These are phyloP conservation scores for Homarus americanus DNA, from an alignment of 1,140 invertebrate species.

Conservation along the genomic window DNA sequence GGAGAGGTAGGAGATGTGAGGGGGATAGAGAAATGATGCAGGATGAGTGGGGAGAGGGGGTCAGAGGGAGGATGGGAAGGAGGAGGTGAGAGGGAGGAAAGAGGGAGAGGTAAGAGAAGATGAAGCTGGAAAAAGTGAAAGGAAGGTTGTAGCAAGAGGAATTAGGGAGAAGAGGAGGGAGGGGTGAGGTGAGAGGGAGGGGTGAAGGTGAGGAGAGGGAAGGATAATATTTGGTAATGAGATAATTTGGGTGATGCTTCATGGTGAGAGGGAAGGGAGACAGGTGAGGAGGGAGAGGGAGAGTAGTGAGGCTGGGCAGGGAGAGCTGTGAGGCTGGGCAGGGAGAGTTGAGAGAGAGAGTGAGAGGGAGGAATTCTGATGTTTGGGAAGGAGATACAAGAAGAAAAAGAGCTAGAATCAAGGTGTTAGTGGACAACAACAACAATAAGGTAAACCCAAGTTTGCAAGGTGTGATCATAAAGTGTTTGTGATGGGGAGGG, in stretches of 20 bases:
- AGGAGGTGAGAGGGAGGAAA: neutral
- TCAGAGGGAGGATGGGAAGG: neutral
- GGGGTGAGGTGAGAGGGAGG: neutral
- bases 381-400: neutral
- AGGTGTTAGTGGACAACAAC: too few relatives aligned
- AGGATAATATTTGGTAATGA: too few relatives aligned
- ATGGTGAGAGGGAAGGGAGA: neutral
- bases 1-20: neutral
- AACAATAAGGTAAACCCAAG: too few relatives aligned
- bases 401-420: too few relatives aligned
- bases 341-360: neutral
- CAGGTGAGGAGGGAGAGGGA: neutral
- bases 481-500: too few relatives aligned
- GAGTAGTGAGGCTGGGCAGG: too few relatives aligned
- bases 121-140: too few relatives aligned
- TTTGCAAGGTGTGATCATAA: too few relatives aligned
- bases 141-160: neutral
- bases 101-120: neutral
- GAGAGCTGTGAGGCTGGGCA: neutral
- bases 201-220: neutral
- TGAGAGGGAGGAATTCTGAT: neutral
- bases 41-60: neutral
- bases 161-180: neutral
- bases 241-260: too few relatives aligned
- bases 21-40: neutral